These are phyloP conservation scores for Setophaga coronata DNA, from an alignment of 2,113 vertebrate genomes.

Conservation along the genomic window DNA sequence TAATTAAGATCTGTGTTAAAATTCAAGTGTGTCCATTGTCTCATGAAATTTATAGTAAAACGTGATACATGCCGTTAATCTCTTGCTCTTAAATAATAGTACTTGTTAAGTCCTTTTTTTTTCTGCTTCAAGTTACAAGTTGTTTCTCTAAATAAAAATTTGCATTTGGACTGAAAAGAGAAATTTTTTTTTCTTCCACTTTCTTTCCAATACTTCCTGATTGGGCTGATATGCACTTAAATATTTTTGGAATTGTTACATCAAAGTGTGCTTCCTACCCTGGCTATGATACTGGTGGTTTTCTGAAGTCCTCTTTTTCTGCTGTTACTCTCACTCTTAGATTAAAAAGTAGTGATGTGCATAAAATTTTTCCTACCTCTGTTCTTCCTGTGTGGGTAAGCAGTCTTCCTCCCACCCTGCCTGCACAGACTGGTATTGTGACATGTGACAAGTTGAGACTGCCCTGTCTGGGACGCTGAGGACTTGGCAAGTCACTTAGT, in stretches of 20 bases:
- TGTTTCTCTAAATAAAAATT: background rate
- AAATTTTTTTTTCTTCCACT: background rate
- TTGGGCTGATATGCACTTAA: background rate
- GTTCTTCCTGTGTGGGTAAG: background rate
- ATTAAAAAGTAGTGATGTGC: background rate
- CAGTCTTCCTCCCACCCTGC: background rate
- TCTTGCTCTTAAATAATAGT: background rate
- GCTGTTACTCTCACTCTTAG: background rate
- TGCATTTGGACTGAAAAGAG: background rate
- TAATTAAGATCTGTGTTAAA: background rate
- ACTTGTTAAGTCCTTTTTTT: background rate
- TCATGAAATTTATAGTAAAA: background rate
- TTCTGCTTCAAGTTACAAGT: background rate
- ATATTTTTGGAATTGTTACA: background rate
- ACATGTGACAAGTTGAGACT: background rate
- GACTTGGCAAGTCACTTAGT: background rate
- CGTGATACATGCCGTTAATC: accelerated
- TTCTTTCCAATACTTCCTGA: background rate
- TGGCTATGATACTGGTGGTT: background rate
- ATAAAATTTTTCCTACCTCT: background rate
- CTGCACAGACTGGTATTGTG: background rate
- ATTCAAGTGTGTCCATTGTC: background rate
- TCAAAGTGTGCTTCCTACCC: background rate
- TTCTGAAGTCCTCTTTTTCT: background rate
- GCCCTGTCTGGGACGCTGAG: background rate